These are phyloP conservation scores for Peucedramus taeniatus DNA, from an alignment of 2,113 vertebrate species.

Conservation along the genomic window DNA sequence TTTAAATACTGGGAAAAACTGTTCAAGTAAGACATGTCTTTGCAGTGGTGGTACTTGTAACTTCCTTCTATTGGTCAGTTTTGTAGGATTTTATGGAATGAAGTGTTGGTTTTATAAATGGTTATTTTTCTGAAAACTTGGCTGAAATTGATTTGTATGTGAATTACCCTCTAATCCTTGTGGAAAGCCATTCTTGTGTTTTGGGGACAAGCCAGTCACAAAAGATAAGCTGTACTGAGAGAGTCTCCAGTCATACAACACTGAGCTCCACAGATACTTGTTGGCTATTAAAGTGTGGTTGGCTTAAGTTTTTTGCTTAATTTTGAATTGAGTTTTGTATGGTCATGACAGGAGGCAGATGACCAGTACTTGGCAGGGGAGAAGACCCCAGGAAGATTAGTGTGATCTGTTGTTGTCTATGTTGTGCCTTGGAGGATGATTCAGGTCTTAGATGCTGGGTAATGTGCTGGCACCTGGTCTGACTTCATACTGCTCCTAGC, in stretches of 20 bases:
- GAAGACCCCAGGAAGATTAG: not conserved
- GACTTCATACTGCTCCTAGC: not conserved
- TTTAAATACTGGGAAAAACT: not conserved
- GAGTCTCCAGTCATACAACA: not conserved
- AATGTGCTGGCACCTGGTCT: not conserved
- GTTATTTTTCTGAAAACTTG: not conserved
- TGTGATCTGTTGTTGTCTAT: not conserved
- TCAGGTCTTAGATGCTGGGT: not conserved
- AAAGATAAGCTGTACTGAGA: not conserved
- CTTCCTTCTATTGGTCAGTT: not conserved
- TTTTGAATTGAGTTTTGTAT: not conserved
- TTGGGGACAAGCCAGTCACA: not conserved
- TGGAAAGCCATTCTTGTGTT: not conserved
- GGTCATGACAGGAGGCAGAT: not conserved
- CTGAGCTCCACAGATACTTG: not conserved
- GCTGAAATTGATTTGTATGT: not conserved
- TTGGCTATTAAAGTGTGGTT: not conserved
- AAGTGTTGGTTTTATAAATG: not conserved
- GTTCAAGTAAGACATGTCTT: not conserved
- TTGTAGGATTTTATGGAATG: not conserved
- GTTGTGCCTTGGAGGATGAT: not conserved
- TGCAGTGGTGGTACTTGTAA: not conserved
- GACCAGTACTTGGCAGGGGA: not conserved
- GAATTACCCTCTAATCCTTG: not conserved
- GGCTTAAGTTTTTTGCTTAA: not conserved